Percentiles rank a stretch among this genome's conserved stretches.
Evolutionary conservation across 2,888 invertebrate genomes (phyloP).

Genomic region (Trichopria drosophilae): DNA sequence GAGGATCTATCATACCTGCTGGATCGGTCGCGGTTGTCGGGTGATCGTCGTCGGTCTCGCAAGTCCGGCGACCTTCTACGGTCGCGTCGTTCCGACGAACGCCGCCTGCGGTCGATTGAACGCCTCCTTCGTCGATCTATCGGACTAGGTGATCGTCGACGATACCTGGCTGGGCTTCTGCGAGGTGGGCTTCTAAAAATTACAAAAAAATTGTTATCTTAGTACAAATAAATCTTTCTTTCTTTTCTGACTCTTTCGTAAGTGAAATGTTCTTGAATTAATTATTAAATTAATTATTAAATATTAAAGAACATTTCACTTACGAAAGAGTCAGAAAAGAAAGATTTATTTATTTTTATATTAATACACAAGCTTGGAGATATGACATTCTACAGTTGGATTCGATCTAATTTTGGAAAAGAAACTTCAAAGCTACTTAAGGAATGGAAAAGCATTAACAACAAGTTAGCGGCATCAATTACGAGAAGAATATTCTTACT

Average conservation of each 20-base stretch:
- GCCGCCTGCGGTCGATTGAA: conserved; percentile 51
- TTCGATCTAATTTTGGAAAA: too few species aligned
- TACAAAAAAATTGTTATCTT: too few species aligned
- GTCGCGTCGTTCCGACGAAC: conserved; percentile 53
- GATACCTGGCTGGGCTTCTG: conserved; percentile 52
- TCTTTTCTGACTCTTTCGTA: too few species aligned
- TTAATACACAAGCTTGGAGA: too few species aligned
- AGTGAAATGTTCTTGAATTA: too few species aligned
- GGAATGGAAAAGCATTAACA: too few species aligned
- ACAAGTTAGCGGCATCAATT: too few species aligned
- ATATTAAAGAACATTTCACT: conserved; percentile 3
- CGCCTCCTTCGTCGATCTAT: conserved; percentile 49
- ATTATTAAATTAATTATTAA: not conserved
- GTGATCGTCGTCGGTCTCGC: conserved; percentile 52
- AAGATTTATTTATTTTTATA: too few species aligned
- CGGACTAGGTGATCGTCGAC: conserved; percentile 54
- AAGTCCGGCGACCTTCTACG: conserved; percentile 50
- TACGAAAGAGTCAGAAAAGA: too few species aligned
- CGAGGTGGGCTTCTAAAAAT: conserved; percentile 49
- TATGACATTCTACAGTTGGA: too few species aligned
- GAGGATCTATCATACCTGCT: conserved; percentile 54
- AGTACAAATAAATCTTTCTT: conserved; percentile 2
- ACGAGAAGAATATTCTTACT: too few species aligned
- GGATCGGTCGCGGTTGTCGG: conserved; percentile 49
- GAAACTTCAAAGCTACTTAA: too few species aligned